Percentiles rank a stretch among this genome's conserved stretches.
These are phyloP conservation scores for Drosophila nigrodunni DNA, from an alignment of 1,140 invertebrate genomes.

Conservation along the genomic window DNA sequence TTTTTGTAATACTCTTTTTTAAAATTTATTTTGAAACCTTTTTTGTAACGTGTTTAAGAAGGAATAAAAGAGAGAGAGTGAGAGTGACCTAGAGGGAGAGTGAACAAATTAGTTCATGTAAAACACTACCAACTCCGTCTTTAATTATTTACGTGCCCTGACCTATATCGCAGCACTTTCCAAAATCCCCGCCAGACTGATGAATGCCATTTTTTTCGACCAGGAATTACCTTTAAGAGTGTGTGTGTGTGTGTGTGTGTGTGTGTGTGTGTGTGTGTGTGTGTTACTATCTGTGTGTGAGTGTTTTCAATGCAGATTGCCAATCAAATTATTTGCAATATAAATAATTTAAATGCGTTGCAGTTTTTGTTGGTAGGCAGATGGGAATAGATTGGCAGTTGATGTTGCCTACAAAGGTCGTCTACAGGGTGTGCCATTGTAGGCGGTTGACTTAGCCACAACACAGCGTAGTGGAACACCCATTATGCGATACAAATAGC, in stretches of 20 bases:
- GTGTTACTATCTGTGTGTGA: conserved; percentile 8
- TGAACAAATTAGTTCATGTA: neutral
- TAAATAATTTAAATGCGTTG: conserved; percentile 74
- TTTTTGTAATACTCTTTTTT: no score
- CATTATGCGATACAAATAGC: conserved; percentile 28
- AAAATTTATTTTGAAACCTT: neutral
- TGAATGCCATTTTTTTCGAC: conserved; percentile 9
- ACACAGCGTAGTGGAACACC: conserved; percentile 22
- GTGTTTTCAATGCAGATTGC: conserved; percentile 50
- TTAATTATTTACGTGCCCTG: neutral
- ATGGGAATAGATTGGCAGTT: conserved; percentile 32
- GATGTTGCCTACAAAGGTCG: conserved; percentile 17
- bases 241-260: conserved; percentile 13
- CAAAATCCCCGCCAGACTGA: neutral
- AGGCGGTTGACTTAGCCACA: no score
- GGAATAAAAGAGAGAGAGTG: neutral
- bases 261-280: conserved; percentile 16
- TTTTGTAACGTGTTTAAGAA: neutral
- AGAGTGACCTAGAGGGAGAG: neutral
- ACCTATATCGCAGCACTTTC: neutral
- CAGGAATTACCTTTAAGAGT: neutral
- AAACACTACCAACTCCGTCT: neutral
- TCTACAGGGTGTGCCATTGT: conserved; percentile 47
- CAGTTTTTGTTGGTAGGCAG: conserved; percentile 24
- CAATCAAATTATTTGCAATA: conserved; percentile 78